phyloP scores from a whole-genome alignment of 30 jellyfish, hydroid and myxozoan species.

The Aurelia coerulea region DNA sequence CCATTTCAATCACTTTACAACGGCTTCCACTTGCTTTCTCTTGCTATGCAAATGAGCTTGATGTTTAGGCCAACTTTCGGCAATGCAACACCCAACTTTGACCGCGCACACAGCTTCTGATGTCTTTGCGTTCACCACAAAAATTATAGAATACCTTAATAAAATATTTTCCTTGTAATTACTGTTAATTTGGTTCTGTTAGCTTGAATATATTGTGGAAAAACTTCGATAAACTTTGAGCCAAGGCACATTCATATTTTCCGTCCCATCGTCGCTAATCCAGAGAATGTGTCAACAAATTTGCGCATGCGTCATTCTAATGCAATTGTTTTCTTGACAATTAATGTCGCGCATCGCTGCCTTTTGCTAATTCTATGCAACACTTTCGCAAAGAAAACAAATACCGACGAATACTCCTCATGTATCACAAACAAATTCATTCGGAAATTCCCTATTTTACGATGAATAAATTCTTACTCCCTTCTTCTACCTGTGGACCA shows the following conservation, averaged over 20 bases:
- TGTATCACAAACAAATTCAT: too few species aligned
- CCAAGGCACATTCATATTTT: background rate
- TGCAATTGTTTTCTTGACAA: conserved; percentile 3
- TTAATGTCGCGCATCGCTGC: background rate
- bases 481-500: too few species aligned
- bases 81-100: background rate
- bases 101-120: background rate
- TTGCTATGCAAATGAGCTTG: conserved; percentile 40
- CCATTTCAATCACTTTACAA: conserved; percentile 47
- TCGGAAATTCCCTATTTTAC: too few species aligned
- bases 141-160: too few species aligned
- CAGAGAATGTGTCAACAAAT: conserved; percentile 8
- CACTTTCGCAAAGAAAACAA: background rate
- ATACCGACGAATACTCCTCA: too few species aligned
- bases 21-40: conserved; percentile 4
- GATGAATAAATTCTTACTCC: too few species aligned
- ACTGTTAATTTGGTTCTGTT: too few species aligned
- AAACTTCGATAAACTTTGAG: too few species aligned
- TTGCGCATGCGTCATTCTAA: conserved; percentile 46
- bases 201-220: too few species aligned
- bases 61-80: background rate
- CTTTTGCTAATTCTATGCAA: background rate
- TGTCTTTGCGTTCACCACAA: too few species aligned
- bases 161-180: too few species aligned
- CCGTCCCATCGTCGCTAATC: conserved; percentile 10